A percentile compares a stretch with the other conserved stretches of the same genome.
phyloP scores from a whole-genome alignment of 2,113 vertebrate species.

The Motacilla alba region DNA sequence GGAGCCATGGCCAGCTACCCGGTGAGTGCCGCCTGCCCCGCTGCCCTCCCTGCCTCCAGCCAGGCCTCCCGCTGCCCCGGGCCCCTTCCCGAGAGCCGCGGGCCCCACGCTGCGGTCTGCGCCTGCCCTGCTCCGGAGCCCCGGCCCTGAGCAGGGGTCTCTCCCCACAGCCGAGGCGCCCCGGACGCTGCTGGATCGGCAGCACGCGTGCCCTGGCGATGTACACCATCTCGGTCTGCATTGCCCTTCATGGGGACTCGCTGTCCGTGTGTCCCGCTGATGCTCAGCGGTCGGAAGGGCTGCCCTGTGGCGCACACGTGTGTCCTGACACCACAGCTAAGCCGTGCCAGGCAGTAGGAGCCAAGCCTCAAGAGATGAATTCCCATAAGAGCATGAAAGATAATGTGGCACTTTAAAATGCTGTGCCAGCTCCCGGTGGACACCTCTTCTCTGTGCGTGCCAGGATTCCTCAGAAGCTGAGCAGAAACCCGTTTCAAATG shows the following conservation, averaged over 20 bases:
- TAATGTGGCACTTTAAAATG: background rate
- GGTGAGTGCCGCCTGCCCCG: background rate
- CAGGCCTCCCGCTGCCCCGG: background rate
- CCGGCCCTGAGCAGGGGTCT: background rate
- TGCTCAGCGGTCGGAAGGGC: background rate
- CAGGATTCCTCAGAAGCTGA: background rate
- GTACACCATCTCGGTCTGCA: rapidly evolving
- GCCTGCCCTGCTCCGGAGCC: background rate
- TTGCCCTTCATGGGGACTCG: rapidly evolving
- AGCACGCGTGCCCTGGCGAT: rapidly evolving
- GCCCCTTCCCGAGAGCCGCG: background rate
- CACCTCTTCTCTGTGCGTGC: rapidly evolving
- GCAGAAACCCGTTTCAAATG: background rate
- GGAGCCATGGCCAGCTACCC: background rate
- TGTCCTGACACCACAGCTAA: background rate
- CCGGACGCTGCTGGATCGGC: background rate
- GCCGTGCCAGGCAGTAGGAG: background rate
- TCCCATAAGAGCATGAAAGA: background rate
- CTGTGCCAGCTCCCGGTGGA: background rate
- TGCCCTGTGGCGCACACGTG: rapidly evolving
- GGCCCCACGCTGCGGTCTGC: background rate
- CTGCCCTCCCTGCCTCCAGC: background rate
- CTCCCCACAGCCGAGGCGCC: background rate
- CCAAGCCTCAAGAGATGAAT: background rate
- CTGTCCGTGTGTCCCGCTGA: background rate